phyloP scores from a whole-genome alignment of 2,888 invertebrate genomes.

The Melolontha melolontha region DNA sequence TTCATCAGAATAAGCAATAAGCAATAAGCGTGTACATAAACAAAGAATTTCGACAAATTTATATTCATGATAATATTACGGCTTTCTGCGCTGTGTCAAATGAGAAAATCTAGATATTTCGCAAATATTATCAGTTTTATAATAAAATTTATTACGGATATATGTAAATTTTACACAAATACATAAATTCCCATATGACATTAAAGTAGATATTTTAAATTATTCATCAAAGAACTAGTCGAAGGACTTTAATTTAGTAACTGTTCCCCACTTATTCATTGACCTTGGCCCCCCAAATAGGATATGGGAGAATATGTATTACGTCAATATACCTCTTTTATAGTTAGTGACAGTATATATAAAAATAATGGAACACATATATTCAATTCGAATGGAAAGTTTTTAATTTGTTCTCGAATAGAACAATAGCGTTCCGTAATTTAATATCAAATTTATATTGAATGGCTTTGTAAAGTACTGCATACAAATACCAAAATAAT shows the following conservation, averaged over 20 bases:
- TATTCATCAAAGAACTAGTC: neutral
- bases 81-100: neutral
- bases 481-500: no score
- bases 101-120: neutral
- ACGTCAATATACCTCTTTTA: conserved; percentile 9
- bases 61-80: no score
- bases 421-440: neutral
- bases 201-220: neutral
- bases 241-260: neutral
- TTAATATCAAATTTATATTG: no score
- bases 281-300: conserved; percentile 23
- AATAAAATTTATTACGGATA: neutral
- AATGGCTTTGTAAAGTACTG: no score
- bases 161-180: conserved; percentile 9
- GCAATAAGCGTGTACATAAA: no score
- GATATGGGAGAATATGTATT: conserved; percentile 15
- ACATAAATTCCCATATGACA: neutral
- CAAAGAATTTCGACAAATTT: no score
- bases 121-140: neutral
- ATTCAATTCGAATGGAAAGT: conserved; percentile 22
- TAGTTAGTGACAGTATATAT: neutral
- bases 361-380: conserved; percentile 6
- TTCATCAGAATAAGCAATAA: no score
- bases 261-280: neutral
- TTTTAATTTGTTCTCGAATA: conserved; percentile 11